phyloP scores from a whole-genome alignment of 2,113 vertebrate genomes.

The Mirza zaza region DNA sequence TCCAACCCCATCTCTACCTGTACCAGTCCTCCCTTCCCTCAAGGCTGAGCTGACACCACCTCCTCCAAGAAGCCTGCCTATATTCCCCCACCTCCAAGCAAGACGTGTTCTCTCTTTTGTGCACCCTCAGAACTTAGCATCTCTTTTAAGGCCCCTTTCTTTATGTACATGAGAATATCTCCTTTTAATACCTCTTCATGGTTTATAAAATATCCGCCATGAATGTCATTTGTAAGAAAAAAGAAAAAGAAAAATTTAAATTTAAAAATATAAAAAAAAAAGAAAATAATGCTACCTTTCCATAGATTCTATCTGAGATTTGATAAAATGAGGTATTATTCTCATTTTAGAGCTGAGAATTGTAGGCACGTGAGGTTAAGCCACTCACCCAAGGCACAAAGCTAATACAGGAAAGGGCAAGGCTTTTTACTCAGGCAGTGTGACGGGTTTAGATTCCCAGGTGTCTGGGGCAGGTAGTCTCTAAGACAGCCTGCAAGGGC shows the following conservation, averaged over 20 bases:
- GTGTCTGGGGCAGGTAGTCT: not conserved
- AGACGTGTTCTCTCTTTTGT: not conserved
- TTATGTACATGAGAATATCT: not conserved
- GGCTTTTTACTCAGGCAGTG: not conserved
- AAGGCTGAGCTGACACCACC: not conserved
- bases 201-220: too few relatives aligned
- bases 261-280: too few relatives aligned
- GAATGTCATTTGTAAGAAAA: too few relatives aligned
- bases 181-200: not conserved
- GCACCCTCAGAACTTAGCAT: not conserved
- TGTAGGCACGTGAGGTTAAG: not conserved
- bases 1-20: not conserved
- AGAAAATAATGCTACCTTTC: not conserved
- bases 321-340: not conserved
- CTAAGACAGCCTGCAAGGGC: rapidly evolving
- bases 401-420: not conserved
- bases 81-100: not conserved
- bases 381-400: not conserved
- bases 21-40: not conserved
- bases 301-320: not conserved
- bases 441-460: not conserved
- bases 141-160: not conserved
- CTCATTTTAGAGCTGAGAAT: not conserved
- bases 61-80: not conserved
- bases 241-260: too few relatives aligned